Evolutionary conservation across 2,113 vertebrate species (phyloP).

Genomic region (Antechinus flavipes): DNA sequence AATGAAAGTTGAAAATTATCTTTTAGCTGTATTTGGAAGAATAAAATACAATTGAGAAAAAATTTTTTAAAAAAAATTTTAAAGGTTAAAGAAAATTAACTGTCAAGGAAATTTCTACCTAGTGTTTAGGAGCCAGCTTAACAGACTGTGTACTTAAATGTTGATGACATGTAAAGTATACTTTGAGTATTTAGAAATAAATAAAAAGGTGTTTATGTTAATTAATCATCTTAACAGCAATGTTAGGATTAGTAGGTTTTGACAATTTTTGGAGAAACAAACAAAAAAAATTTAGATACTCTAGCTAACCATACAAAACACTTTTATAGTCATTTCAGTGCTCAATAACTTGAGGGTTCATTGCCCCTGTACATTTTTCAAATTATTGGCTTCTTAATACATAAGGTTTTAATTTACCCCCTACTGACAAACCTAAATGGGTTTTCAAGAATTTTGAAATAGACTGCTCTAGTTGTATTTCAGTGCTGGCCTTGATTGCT

Average conservation of each 20-base stretch:
- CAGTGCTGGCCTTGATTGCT: constrained; percentile 66
- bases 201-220: constrained; percentile 31
- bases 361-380: constrained; percentile 85
- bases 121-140: neutral
- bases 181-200: constrained; percentile 49
- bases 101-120: neutral
- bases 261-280: constrained; percentile 55
- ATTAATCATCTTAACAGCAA: constrained; percentile 38
- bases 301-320: constrained; percentile 64
- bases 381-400: constrained; percentile 86
- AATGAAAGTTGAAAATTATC: too few relatives aligned
- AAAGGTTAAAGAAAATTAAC: too few relatives aligned
- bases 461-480: constrained; percentile 68
- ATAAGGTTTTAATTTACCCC: constrained; percentile 86
- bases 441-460: constrained; percentile 85
- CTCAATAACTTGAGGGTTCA: constrained; percentile 85
- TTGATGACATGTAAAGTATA: neutral
- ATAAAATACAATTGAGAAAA: too few relatives aligned
- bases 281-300: constrained; percentile 70
- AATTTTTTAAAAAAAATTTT: too few relatives aligned
- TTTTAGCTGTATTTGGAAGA: too few relatives aligned
- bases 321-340: constrained; percentile 78
- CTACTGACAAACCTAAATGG: constrained; percentile 81
- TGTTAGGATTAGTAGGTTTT: constrained; percentile 42
- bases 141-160: neutral